These are phyloP conservation scores for Ctenopoma multispine DNA, from an alignment of 2,797 vertebrate species.

Conservation along the genomic window DNA sequence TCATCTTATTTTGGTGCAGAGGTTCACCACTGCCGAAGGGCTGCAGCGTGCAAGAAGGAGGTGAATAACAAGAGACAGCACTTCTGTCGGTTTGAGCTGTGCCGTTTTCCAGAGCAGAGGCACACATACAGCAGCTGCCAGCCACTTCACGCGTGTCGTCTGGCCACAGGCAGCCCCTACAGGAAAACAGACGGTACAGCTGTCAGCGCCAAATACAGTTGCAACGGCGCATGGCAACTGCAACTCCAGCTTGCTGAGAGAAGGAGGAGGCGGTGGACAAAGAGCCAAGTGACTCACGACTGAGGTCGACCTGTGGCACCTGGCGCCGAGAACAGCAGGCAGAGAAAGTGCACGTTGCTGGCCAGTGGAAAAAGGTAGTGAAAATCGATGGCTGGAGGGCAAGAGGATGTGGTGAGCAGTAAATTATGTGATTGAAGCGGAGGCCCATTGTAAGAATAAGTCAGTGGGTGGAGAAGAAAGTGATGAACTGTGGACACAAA, in stretches of 20 bases:
- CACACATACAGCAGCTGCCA: conserved; percentile 35
- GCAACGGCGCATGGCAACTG: conserved; percentile 45
- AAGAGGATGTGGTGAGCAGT: conserved; percentile 59
- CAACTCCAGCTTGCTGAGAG: conserved; percentile 11
- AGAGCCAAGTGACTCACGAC: conserved; percentile 6
- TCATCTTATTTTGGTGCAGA: conserved; percentile 76
- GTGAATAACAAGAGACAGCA: conserved; percentile 39
- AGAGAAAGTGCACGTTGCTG: conserved; percentile 23
- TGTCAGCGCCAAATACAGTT: conserved; percentile 53
- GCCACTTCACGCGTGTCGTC: conserved; percentile 35
- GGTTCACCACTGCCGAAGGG: conserved; percentile 65
- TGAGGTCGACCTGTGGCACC: conserved; percentile 53
- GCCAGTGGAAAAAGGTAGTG: conserved; percentile 29
- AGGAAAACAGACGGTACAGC: conserved; percentile 61
- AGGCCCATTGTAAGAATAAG: conserved; percentile 32
- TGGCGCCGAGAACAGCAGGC: conserved; percentile 31
- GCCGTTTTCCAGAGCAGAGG: conserved; percentile 32
- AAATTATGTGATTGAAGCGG: conserved; percentile 44
- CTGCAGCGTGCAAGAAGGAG: conserved; percentile 59
- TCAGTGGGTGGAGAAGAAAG: conserved; percentile 25
- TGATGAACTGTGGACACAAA: conserved; percentile 42
- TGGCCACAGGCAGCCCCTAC: conserved; percentile 46
- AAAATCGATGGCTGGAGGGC: conserved; percentile 55
- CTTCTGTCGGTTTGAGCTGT: conserved; percentile 38
- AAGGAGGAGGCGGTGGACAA: conserved; percentile 34